Evolutionary conservation across 2,888 invertebrate species (phyloP), one percentile per base, ranked within the genome.

Genomic region (Rhagophthalmus giganteus): DNA sequence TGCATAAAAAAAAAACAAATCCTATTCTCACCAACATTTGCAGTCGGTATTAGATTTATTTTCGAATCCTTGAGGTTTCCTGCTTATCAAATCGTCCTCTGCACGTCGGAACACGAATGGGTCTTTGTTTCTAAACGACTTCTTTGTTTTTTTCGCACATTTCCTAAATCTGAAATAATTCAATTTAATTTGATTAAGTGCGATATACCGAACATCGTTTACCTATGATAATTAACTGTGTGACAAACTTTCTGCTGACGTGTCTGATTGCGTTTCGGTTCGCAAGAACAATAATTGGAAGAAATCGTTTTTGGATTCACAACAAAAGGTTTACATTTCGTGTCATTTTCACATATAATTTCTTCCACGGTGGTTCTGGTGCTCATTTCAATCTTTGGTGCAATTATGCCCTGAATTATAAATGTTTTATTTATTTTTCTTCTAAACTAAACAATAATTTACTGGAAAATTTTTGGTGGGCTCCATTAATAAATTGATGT

Each of bases 311-410:
- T 78, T 8, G 76, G 75, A 66, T 76, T 77, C 3, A 76, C 61
- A 15, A 70, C 62, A 47, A 60, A 66, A 14, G 63, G 50, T 10
- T 55, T 59, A 20, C 54, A 57, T 32, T 47, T 51, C 6, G 55
- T 55, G n/a, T 60, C 39, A 26, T 63, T 50, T 8, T 41, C 28
- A 42, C 65, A 68, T 26, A 75, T 52, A 1, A 81, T 78, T 70
- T 86, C 85, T 66, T 85, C 84, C 47, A 87, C 81, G 1, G 81
- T 80, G 1, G 85, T 84, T 66, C 81, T 84, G 1, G 86, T 85
- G 2, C 81, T 79, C 45, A 87, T 76, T 72, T 86, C 85, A 47
- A 87, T 81, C 76, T 87, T 87, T 0, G 87, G 87, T 1, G 85
- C 81, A 32, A 87, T 74, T 30, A 86, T 85, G 34, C 87, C 87